phyloP scores from a whole-genome alignment of 1,140 invertebrate genomes.

The Caenorhabditis remanei region DNA sequence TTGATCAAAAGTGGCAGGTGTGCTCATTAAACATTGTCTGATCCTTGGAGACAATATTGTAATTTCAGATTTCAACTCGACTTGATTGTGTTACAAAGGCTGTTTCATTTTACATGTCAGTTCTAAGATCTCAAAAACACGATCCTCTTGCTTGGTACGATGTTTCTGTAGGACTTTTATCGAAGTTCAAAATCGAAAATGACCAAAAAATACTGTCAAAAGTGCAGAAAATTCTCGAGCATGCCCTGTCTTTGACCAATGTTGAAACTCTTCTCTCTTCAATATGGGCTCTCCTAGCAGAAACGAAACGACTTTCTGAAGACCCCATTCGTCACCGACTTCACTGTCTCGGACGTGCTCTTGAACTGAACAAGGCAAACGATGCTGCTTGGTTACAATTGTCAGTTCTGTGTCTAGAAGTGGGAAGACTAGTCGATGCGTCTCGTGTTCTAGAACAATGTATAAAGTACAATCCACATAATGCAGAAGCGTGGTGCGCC shows the following conservation, averaged over 20 bases:
- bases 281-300: slow-evolving; percentile 26
- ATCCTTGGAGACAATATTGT: not conserved
- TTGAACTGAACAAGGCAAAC: slow-evolving; percentile 52
- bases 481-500: slow-evolving; percentile 47
- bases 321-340: not conserved
- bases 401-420: slow-evolving; percentile 21
- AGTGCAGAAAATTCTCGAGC: slow-evolving; percentile 40
- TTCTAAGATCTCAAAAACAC: not conserved
- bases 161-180: not conserved
- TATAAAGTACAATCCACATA: slow-evolving; percentile 58
- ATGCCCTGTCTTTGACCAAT: slow-evolving; percentile 17
- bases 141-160: slow-evolving; percentile 30
- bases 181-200: slow-evolving; percentile 11
- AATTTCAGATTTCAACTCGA: slow-evolving; percentile 1
- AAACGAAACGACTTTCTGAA: slow-evolving; percentile 29
- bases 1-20: slow-evolving; percentile 23
- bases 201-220: not conserved
- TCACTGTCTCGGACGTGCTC: slow-evolving; percentile 21
- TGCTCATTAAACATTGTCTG: not conserved
- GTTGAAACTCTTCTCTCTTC: slow-evolving; percentile 9
- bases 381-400: slow-evolving; percentile 44
- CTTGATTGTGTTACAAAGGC: slow-evolving; percentile 5
- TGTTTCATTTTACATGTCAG: slow-evolving; percentile 18
- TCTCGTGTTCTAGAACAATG: slow-evolving; percentile 27
- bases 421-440: not conserved